phyloP scores from a whole-genome alignment of 2,797 vertebrate species.

The Ciconia nigra region DNA sequence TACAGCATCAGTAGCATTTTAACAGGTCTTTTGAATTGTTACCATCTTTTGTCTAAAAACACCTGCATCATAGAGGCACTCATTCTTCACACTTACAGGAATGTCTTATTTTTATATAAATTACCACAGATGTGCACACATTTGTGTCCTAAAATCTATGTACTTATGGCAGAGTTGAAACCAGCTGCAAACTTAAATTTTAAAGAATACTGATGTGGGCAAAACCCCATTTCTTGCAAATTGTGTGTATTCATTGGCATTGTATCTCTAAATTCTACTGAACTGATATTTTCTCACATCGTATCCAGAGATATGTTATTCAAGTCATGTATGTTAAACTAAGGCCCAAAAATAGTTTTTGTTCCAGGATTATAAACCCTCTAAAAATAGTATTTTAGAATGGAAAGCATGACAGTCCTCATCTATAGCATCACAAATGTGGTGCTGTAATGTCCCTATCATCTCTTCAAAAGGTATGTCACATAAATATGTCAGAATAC shows the following conservation, averaged over 20 bases:
- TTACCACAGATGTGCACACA: not conserved
- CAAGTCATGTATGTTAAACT: not conserved
- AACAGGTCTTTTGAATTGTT: not conserved
- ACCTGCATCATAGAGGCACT: not conserved
- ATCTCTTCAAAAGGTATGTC: conserved; percentile 46
- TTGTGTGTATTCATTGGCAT: not conserved
- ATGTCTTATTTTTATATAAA: not conserved
- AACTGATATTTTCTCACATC: not conserved
- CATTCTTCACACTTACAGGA: not conserved
- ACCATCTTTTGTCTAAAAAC: conserved; percentile 9
- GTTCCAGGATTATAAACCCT: not conserved
- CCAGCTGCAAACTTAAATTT: not conserved
- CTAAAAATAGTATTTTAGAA: conserved; percentile 12
- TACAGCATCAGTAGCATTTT: not conserved
- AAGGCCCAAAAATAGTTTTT: conserved; percentile 4
- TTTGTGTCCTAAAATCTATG: not conserved
- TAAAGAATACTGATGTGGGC: not conserved
- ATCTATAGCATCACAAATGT: not conserved
- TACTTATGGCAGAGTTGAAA: not conserved
- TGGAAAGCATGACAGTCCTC: not conserved
- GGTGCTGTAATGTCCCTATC: conserved; percentile 1
- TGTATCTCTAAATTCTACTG: not conserved
- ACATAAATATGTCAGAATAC: conserved; percentile 45
- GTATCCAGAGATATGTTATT: not conserved
- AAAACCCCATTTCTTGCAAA: not conserved